Evolutionary conservation across 2,113 vertebrate genomes (phyloP), one percentile per base, ranked within the genome.

Genomic region (Cisticola juncidis): DNA sequence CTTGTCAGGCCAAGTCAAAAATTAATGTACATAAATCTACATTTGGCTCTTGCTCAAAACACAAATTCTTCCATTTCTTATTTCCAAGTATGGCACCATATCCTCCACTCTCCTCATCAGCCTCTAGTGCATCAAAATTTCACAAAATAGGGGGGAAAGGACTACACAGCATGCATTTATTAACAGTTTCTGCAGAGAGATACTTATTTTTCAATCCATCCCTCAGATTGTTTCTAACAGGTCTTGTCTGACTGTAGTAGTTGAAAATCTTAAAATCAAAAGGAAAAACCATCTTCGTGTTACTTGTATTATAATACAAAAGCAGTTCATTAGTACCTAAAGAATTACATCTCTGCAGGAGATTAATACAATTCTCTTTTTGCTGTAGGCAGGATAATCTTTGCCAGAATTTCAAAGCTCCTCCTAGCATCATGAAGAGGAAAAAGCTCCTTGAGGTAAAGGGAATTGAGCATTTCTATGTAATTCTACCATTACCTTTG

Each of bases 391-490:
- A 87, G 4, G 36, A 92, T 88, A 94, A 96, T 92, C 23, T 94
- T 86, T 97, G 61, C 68, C 76, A 92, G 61, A 76, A 94, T 72
- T 96, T 96, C 88, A 97, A 87, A 96, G 53, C 5, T 82, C n/a
- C 38, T 73, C 73, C 86, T 83, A 92, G 58, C 51, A 53, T 65
- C 56, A 83, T 86, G 69, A 47, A 56, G 88, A 86, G 80, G 68
- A 94, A 84, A 91, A 93, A 89, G n/a, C 38, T 90, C 84, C 54
- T 61, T 54, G 60, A 84, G 60, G 47, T 92, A 89, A 86, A 82
- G 38, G 62, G n/a, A 78, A 93, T 36, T 35, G 48, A 60, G 48
- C 19, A 4, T 74, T 95, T 95, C 48, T 91, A 47, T 36, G 54
- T 90, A 54, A 74, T 81, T 77, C 38, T 92, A 91, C 20, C 35